These are phyloP conservation scores for Ganaspis brasiliensis DNA, from an alignment of 2,888 invertebrate species.

Conservation along the genomic window DNA sequence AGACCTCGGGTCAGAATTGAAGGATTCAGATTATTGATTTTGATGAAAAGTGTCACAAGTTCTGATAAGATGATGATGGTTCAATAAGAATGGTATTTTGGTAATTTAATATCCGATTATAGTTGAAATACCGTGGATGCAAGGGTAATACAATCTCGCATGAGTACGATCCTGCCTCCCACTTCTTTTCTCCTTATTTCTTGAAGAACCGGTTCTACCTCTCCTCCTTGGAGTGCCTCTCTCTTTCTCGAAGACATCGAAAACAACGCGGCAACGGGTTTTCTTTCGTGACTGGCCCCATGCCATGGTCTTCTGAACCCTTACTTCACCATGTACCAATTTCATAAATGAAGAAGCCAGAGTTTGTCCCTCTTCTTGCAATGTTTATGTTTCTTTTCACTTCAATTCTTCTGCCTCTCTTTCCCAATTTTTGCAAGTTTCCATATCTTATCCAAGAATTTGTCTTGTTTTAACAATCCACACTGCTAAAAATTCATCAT, in stretches of 20 bases:
- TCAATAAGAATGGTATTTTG: slow-evolving; percentile 18
- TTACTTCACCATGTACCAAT: slow-evolving; percentile 29
- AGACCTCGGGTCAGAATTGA: no score
- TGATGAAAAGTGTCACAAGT: no score
- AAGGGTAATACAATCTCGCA: slow-evolving; percentile 32
- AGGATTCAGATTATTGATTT: no score
- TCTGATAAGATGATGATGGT: not conserved
- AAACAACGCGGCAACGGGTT: slow-evolving; percentile 59
- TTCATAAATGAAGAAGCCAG: slow-evolving; percentile 29
- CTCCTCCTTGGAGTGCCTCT: slow-evolving; percentile 36
- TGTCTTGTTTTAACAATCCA: no score
- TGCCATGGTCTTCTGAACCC: slow-evolving; percentile 52
- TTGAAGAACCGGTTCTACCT: slow-evolving; percentile 60
- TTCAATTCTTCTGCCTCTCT: no score
- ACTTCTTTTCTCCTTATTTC: slow-evolving; percentile 55
- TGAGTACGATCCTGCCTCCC: slow-evolving; percentile 43
- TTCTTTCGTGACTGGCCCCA: slow-evolving; percentile 54
- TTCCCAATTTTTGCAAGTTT: no score
- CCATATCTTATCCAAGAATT: no score
- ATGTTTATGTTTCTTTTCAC: slow-evolving; percentile 9
- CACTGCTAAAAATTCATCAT: slow-evolving; percentile 1
- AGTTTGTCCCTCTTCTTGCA: not conserved
- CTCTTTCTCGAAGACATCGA: slow-evolving; percentile 42
- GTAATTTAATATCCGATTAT: slow-evolving; percentile 36
- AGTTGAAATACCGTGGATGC: slow-evolving; percentile 1